Percentiles rank a stretch among this genome's conserved stretches.
Evolutionary conservation across 1,140 invertebrate species (phyloP).

Genomic region (Sitophilus oryzae): DNA sequence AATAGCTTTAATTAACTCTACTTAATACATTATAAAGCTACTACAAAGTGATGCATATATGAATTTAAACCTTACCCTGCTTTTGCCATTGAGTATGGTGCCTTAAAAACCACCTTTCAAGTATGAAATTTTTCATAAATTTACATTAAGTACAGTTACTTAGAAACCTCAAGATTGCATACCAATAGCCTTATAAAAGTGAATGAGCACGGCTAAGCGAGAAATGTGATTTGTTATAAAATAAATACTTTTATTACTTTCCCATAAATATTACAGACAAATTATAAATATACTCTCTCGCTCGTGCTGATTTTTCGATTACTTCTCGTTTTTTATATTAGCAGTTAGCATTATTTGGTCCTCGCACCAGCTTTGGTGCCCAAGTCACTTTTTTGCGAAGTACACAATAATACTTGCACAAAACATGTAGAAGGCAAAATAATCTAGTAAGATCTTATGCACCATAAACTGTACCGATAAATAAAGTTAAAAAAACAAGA

Average conservation of each 20-base stretch:
- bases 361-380: conserved; percentile 44
- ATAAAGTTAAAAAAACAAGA: too few species aligned
- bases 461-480: too few species aligned
- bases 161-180: conserved; percentile 36
- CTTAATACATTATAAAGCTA: conserved; percentile 26
- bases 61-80: conserved; percentile 42
- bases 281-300: neutral
- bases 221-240: conserved; percentile 1
- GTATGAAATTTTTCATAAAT: too few species aligned
- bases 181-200: conserved; percentile 41
- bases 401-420: too few species aligned
- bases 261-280: conserved; percentile 6
- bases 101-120: conserved; percentile 1
- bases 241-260: too few species aligned
- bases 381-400: conserved; percentile 34
- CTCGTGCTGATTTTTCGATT: neutral
- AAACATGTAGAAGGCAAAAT: too few species aligned
- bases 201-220: conserved; percentile 27
- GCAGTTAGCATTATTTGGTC: conserved; percentile 39
- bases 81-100: conserved; percentile 35
- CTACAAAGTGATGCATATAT: conserved; percentile 38
- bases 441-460: too few species aligned
- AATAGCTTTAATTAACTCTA: conserved; percentile 31
- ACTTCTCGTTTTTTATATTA: conserved; percentile 27
- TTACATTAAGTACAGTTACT: conserved; percentile 3